These are phyloP conservation scores for Aphaenogaster ashmeadi DNA, from an alignment of 1,140 invertebrate species.

Conservation along the genomic window DNA sequence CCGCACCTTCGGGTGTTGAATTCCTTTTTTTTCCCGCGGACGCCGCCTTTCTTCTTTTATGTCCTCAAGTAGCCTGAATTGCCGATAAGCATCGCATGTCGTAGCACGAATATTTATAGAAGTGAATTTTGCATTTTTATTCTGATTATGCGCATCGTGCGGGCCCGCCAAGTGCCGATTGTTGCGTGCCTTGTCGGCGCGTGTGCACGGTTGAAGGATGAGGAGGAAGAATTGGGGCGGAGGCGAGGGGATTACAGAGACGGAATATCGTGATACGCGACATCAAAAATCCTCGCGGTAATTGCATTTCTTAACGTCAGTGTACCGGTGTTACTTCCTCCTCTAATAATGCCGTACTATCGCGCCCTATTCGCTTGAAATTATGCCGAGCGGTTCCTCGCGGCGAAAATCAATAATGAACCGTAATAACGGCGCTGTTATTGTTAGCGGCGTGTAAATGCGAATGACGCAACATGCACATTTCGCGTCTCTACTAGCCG, in stretches of 20 bases:
- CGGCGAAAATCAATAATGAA: constrained; percentile 69
- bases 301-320: constrained; percentile 55
- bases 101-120: constrained; percentile 61
- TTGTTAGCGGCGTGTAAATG: constrained; percentile 69
- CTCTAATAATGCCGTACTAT: constrained; percentile 33
- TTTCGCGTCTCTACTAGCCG: constrained; percentile 10
- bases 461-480: constrained; percentile 62
- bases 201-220: neutral
- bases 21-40: constrained; percentile 42
- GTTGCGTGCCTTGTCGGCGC: constrained; percentile 18
- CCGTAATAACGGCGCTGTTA: constrained; percentile 67
- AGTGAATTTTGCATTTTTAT: constrained; percentile 61
- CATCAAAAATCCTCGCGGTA: constrained; percentile 65
- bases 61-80: constrained; percentile 53
- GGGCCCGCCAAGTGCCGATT: neutral
- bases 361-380: constrained; percentile 50
- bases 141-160: constrained; percentile 51
- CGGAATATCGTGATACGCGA: constrained; percentile 65
- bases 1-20: constrained; percentile 54
- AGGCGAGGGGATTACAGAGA: neutral
- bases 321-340: constrained; percentile 4
- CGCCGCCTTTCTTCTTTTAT: constrained; percentile 56
- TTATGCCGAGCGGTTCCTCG: constrained; percentile 52
- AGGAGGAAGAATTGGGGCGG: neutral
- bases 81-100: constrained; percentile 63